These are phyloP conservation scores for Lycopodina hypogea DNA, from an alignment of 37 sponge, comb jelly and placozoan genomes.

Conservation along the genomic window DNA sequence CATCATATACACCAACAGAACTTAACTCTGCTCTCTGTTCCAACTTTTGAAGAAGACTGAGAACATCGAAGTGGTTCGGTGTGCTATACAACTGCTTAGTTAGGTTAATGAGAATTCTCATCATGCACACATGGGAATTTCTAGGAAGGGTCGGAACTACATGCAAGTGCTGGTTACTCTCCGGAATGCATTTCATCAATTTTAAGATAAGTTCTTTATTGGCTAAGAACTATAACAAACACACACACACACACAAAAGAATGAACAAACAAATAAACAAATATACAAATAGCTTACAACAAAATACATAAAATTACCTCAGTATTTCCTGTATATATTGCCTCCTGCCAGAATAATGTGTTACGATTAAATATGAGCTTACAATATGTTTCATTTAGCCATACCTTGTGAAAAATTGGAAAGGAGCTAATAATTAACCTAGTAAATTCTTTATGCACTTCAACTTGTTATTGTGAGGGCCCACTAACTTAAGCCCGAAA, in stretches of 20 bases:
- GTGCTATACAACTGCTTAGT: constrained; percentile 67
- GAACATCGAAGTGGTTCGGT: constrained; percentile 54
- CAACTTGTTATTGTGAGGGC: constrained; percentile 61
- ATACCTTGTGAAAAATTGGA: constrained; percentile 51
- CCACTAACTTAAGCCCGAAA: constrained; percentile 77
- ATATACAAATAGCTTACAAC: neutral
- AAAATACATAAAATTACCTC: constrained; percentile 8
- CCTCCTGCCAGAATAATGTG: neutral
- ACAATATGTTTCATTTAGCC: neutral
- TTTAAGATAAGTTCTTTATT: constrained; percentile 72
- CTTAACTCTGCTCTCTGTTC: too few species aligned
- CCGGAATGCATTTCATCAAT: constrained; percentile 79
- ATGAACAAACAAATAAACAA: neutral
- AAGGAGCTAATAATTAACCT: constrained; percentile 87
- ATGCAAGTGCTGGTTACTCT: constrained; percentile 68
- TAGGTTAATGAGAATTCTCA: constrained; percentile 68
- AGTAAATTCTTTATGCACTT: constrained; percentile 81
- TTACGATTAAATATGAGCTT: neutral
- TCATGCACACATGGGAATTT: constrained; percentile 74
- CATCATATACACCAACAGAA: too few species aligned
- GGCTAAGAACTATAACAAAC: constrained; percentile 54
- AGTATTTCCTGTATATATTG: neutral
- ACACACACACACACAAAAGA: too few species aligned
- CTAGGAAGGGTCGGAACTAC: constrained; percentile 45
- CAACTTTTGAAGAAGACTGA: constrained; percentile 84